Conservation (phyloP, 1,140 invertebrate genomes). For the Bombus affinis region DNA sequence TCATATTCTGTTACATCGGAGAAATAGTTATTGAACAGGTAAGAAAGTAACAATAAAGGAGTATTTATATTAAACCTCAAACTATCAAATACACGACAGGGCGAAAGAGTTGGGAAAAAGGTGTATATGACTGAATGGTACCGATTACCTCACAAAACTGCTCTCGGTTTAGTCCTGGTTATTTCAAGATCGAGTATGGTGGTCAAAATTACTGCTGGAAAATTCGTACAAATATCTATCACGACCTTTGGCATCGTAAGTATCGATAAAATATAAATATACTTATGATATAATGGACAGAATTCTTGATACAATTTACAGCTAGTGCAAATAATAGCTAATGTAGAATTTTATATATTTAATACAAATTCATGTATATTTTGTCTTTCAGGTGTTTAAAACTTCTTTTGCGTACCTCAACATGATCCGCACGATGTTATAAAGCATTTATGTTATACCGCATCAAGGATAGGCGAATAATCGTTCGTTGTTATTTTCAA, state of each 20-base stretch:
- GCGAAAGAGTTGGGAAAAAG: slow-evolving; percentile 57
- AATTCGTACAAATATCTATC: slow-evolving; percentile 60
- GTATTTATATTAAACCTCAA: neutral
- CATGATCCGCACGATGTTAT: slow-evolving; percentile 45
- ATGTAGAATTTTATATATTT: neutral
- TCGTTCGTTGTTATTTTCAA: neutral
- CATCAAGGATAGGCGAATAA: neutral
- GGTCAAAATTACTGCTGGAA: slow-evolving; percentile 66
- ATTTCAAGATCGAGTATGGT: slow-evolving; percentile 61
- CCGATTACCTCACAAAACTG: slow-evolving; percentile 52
- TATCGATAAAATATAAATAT: neutral
- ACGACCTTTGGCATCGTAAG: slow-evolving; percentile 66
- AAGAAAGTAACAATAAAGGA: neutral
- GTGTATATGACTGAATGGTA: slow-evolving; percentile 69
- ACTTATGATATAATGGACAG: neutral
- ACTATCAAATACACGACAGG: slow-evolving; percentile 34
- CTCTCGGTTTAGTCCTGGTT: slow-evolving; percentile 55
- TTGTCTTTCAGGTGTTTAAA: slow-evolving; percentile 62
- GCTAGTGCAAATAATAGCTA: neutral
- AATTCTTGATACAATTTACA: neutral
- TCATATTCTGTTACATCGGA: slow-evolving; percentile 73
- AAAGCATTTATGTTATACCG: too few species aligned
- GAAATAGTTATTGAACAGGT: slow-evolving; percentile 66
- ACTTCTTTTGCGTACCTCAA: slow-evolving; percentile 67
- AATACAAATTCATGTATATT: neutral